Evolutionary conservation across 2,888 invertebrate genomes (phyloP).

Genomic region (Deilephila porcellus): DNA sequence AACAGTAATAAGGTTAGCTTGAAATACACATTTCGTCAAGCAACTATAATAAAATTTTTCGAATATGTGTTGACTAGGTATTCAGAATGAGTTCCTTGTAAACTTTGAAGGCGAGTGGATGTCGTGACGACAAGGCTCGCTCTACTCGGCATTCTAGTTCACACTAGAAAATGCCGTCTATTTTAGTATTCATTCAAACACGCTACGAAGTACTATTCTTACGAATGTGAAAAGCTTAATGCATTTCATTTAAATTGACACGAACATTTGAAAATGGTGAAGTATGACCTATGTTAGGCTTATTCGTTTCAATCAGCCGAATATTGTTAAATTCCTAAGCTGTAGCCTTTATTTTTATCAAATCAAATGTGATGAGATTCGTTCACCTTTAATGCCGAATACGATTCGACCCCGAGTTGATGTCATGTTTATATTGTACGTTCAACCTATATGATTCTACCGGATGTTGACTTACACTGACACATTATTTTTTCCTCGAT

Average conservation of each 20-base stretch:
- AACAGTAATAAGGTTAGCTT: no score
- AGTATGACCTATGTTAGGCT: background rate
- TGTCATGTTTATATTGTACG: no score
- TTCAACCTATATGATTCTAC: no score
- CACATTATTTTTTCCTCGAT: no score
- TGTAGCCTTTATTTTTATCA: no score
- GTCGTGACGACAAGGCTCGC: background rate
- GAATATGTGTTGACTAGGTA: background rate
- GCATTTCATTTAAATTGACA: background rate
- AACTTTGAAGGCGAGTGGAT: conserved; percentile 6
- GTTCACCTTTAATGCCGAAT: no score
- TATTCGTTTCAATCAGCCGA: no score
- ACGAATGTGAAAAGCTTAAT: background rate
- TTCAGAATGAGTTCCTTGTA: background rate
- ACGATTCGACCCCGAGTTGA: no score
- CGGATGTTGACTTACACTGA: no score
- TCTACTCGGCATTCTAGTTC: background rate
- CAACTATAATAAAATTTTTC: background rate
- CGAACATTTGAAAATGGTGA: background rate
- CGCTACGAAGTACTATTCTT: background rate
- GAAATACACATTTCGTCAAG: background rate
- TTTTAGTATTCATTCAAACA: conserved; percentile 1
- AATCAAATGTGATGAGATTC: no score
- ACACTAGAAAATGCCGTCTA: conserved; percentile 5
- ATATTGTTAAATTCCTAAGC: no score